Evolutionary conservation across 2,797 vertebrate genomes (phyloP).

Genomic region (Hozukius guyotensis): DNA sequence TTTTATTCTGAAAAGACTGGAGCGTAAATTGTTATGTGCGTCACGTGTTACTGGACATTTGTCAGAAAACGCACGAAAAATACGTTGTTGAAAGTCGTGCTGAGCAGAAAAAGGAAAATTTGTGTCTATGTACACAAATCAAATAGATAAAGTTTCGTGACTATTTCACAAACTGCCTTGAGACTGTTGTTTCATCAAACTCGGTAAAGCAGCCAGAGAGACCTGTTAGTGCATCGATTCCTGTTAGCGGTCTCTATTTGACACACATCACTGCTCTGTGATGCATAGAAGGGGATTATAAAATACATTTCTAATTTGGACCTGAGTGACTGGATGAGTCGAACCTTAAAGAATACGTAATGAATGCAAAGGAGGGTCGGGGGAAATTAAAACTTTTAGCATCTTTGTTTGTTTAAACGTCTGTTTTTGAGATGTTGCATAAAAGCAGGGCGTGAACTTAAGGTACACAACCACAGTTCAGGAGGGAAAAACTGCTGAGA

Average conservation of each 20-base stretch:
- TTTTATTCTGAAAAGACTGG: no score
- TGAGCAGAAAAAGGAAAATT: no score
- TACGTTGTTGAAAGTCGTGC: no score
- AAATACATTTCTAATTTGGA: constrained; percentile 30
- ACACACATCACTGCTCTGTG: constrained; percentile 30
- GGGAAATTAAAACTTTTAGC: constrained; percentile 56
- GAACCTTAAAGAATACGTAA: constrained; percentile 33
- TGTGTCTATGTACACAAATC: no score
- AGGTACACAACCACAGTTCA: background rate
- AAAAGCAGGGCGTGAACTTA: background rate
- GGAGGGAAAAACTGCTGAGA: background rate
- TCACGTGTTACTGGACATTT: no score
- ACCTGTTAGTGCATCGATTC: background rate
- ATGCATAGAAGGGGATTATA: constrained; percentile 24
- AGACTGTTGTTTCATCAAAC: background rate
- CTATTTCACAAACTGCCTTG: no score
- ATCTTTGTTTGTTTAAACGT: background rate
- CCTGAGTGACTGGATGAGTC: constrained; percentile 23
- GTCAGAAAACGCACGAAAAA: no score
- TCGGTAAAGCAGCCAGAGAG: background rate
- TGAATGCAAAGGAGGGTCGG: constrained; percentile 17
- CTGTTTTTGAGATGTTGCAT: background rate
- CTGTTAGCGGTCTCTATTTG: constrained; percentile 21
- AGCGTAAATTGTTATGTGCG: no score
- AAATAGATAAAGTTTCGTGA: no score